These are phyloP conservation scores for Cervus canadensis DNA, from an alignment of 2,113 vertebrate genomes.

Conservation along the genomic window DNA sequence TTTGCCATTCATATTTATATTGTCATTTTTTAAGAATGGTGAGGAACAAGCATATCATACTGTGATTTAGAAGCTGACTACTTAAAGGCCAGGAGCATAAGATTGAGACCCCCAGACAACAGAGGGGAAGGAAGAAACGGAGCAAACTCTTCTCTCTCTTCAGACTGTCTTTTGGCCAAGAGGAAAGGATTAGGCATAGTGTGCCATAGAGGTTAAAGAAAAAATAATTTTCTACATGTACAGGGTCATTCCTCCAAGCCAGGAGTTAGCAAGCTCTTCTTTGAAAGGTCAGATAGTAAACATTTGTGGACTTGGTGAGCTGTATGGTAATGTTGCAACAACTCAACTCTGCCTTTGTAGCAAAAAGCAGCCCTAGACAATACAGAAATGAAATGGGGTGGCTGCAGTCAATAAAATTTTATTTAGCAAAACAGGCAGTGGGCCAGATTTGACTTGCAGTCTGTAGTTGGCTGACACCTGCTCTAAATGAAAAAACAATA, in stretches of 20 bases:
- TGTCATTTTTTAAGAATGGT: neutral
- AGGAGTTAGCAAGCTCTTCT: neutral
- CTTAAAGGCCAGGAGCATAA: neutral
- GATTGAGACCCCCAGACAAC: neutral
- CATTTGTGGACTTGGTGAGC: neutral
- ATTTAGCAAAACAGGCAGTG: neutral
- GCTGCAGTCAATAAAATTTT: neutral
- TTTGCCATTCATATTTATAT: neutral
- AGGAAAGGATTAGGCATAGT: neutral
- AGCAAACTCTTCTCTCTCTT: neutral
- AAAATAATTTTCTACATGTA: neutral
- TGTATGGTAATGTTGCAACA: neutral
- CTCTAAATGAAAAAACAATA: neutral
- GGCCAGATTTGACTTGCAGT: neutral
- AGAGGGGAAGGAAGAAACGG: neutral
- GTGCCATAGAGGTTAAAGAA: neutral
- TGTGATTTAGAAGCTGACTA: neutral
- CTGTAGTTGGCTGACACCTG: neutral
- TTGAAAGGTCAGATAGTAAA: neutral
- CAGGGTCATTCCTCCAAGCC: neutral
- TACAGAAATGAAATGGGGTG: neutral
- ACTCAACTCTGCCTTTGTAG: neutral
- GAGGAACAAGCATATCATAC: neutral
- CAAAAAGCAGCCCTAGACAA: neutral
- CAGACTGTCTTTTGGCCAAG: neutral